Base-by-base conservation (phyloP, 2,113 vertebrate genomes). In the Callocephalon fimbriatum region DNA sequence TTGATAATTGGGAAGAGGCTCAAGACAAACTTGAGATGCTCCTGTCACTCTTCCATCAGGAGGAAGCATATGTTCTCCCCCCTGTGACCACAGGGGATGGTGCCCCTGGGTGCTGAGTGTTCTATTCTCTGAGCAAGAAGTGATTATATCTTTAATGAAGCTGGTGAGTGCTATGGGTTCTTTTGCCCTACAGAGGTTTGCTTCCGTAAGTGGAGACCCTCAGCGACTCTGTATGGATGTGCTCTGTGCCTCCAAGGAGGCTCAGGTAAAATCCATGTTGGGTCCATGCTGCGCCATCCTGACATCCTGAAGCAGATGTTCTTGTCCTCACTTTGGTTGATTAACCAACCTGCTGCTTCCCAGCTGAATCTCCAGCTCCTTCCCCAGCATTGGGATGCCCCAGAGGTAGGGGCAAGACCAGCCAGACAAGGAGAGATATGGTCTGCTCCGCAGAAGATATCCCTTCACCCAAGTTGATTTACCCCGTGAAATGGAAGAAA, bases 311-410 rank as follows among this genome's bases (percentile, higher is more conserved):
- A 59, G 12, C 6, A 10, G 5, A 14, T 38, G 22, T 62, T 66
- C 40, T 35, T 53, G 50, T 86, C 26, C 59, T 70, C 63, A 18
- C 10, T 74, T 71, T 40, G 65, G 15, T 0, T 38, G 50, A 81
- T 89, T 38, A 45, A 7, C 19, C 22, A 86, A 44, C 29, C 35
- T 66, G 40, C 73, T 81, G 48, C 42, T 90, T 44, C 40, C 50
- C 40, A 58, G 54, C 29, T 0, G 0, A 9, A 29, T 13, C 8
- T 54, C 38, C 77, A 84, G 31, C 12, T 62, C 48, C 45, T 70
- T 71, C 32, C 42, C 20, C 50, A 74, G 32, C 0, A 0, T 7
- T 4, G 5, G 22, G 32, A 51, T 56, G 15, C 26, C 37, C 17
- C 47, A 38, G 70, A 20, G 45, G 4, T 22, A 65, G 59, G 29